Evolutionary conservation across 2,888 invertebrate species (phyloP).

Genomic region (Drosophila kuntzei): DNA sequence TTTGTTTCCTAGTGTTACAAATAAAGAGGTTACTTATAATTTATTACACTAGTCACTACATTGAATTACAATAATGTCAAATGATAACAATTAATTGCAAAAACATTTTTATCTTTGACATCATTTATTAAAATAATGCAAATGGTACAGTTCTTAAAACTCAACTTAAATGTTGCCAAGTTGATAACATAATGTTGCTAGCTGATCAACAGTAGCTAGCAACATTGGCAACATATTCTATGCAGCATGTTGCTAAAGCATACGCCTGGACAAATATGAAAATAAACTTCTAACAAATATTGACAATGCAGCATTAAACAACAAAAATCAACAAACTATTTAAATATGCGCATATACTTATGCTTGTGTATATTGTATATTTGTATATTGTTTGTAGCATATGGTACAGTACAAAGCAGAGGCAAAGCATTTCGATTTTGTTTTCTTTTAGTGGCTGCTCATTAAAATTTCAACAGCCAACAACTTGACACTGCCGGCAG

Average conservation of each 20-base stretch:
- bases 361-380: conserved; percentile 21
- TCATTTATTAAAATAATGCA: conserved; percentile 39
- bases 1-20: too few species aligned
- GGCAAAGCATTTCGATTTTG: conserved; percentile 28
- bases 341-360: conserved; percentile 48
- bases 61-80: too few species aligned
- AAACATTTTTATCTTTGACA: not conserved
- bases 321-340: conserved; percentile 25
- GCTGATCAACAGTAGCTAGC: not conserved
- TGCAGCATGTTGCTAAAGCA: not conserved
- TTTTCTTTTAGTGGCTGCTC: conserved; percentile 40
- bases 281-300: not conserved
- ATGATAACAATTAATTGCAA: too few species aligned
- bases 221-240: not conserved
- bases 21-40: too few species aligned
- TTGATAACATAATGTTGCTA: too few species aligned
- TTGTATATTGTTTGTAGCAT: conserved; percentile 23
- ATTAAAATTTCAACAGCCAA: conserved; percentile 60
- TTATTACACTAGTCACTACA: too few species aligned
- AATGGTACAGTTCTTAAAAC: too few species aligned
- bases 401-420: conserved; percentile 4
- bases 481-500: conserved; percentile 45
- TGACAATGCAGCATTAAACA: not conserved
- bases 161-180: too few species aligned
- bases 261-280: not conserved